Conservation (phyloP, 2,888 invertebrate genomes). For the Standfussiana lucernea region DNA sequence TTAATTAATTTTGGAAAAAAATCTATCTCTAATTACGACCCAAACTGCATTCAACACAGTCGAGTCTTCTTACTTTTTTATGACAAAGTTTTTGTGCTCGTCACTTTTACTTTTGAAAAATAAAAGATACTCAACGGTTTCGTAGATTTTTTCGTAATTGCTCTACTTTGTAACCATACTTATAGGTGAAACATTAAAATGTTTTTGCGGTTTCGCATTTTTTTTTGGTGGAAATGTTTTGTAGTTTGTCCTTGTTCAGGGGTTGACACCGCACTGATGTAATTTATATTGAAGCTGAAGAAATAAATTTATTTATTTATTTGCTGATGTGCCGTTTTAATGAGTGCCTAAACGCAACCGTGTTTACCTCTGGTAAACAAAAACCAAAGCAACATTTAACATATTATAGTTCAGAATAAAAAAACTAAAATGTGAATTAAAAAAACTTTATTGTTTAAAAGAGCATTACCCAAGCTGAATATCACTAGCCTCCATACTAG, state of each 20-base stretch:
- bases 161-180: slow-evolving; percentile 26
- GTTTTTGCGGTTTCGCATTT: background rate
- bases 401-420: background rate
- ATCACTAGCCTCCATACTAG: too few relatives aligned
- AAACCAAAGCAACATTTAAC: background rate
- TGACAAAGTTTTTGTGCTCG: slow-evolving; percentile 36
- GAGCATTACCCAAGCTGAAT: too few relatives aligned
- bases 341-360: background rate
- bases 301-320: too few relatives aligned
- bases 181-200: slow-evolving; percentile 7
- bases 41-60: slow-evolving; percentile 68
- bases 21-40: slow-evolving; percentile 78
- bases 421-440: too few relatives aligned
- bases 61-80: slow-evolving; percentile 50
- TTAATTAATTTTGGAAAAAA: slow-evolving; percentile 87
- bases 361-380: too few relatives aligned
- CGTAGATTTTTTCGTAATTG: slow-evolving; percentile 40
- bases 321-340: background rate
- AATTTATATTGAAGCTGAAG: too few relatives aligned
- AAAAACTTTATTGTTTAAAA: too few relatives aligned
- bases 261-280: too few relatives aligned
- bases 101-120: slow-evolving; percentile 47
- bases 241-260: too few relatives aligned
- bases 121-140: slow-evolving; percentile 20
- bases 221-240: background rate